Evolutionary conservation across 2,113 vertebrate species (phyloP), one percentile per base, ranked within the genome.

Genomic region (Charina bottae): DNA sequence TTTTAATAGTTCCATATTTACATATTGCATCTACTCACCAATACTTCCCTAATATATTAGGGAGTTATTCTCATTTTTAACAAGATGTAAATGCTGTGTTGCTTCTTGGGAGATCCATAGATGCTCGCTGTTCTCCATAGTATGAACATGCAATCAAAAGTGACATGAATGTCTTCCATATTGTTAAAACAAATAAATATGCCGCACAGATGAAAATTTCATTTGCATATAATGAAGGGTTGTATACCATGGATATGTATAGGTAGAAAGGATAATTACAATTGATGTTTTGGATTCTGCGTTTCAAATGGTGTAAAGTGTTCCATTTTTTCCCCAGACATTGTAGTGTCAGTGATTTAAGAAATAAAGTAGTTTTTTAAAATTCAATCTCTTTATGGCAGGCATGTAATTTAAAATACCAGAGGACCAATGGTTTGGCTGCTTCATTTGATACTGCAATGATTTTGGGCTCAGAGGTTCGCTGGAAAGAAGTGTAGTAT

Each of bases 401-500:
- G 12, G 33, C 2, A 89, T 68, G 49, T n/a, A 11, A 24, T 85
- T 90, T 85, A 21, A 24, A 90, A 19, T 59, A 26, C n/a, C 42
- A 60, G 13, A 68, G n/a, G 28, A 9, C 24, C 10, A 17, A 0
- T 86, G 26, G 17, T 17, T 85, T 53, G 46, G 2, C 13, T 53
- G 23, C 58, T 83, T 53, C 11, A 24, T 84, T 88, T 37, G n/a
- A 37, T 83, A 59, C 4, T 33, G 33, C 13, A 26, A 62, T 12
- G 15, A 37, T 46, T 23, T 89, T 92, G 46, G 53, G 11, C 58
- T 89, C n/a, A 19, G 68, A 37, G 37, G n/a, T 78, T 37, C 5
- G 42, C 98, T 99, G n/a, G 1, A 93, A 72, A 92, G 87, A 37
- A 85, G 4, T 49, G 49, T 49, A 33, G n/a, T 37, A 2, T 78